Evolutionary conservation across 2,113 vertebrate species (phyloP), one percentile per base, ranked within the genome.

Genomic region (Callipepla californica): DNA sequence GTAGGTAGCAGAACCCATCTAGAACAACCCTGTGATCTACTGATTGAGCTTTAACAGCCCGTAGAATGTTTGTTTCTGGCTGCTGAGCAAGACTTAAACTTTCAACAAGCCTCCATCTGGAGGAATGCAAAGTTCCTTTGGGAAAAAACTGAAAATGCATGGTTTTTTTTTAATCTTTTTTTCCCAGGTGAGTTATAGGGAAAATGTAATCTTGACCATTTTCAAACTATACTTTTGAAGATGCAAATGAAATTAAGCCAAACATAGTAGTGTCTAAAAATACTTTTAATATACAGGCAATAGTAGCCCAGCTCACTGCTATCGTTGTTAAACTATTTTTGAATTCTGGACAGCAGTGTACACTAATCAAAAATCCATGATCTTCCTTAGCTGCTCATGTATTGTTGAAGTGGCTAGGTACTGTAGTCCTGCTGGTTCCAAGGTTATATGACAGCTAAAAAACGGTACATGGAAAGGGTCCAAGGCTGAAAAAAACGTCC

Each of bases 201-300:
- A 70, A 89, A 36, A 36, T 36, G 36, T 36, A 36, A 36, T 36
- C 36, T 36, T 36, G 36, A 36, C 36, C 36, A 36, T 36, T 36
- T 36, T 36, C 36, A 36, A 36, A 36, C 36, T 36, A 36, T 36
- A 36, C 36, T 95, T 84, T 87, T 93, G 70, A 55, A 89, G 91
- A 85, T 70, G 42, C 38, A 87, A 92, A 87, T 68, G 19, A 91
- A 83, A 91, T 59, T 1, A 58, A 66, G 32, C 18, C 50, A 81
- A 65, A 74, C 93, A 72, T 95, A 95, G 91, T 77, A 12, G 50
- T 93, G 72, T 92, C 57, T 50, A 85, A 94, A 96, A 87, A 68
- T 91, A 85, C 47, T 72, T 74, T 42, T 55, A 80, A 47, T 72
- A 23, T 36, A 78, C 2, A 1, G 48, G 85, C 86, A 57, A 67